Conservation (phyloP, 2,797 vertebrate genomes). For the Leucoraja ocellata region DNA sequence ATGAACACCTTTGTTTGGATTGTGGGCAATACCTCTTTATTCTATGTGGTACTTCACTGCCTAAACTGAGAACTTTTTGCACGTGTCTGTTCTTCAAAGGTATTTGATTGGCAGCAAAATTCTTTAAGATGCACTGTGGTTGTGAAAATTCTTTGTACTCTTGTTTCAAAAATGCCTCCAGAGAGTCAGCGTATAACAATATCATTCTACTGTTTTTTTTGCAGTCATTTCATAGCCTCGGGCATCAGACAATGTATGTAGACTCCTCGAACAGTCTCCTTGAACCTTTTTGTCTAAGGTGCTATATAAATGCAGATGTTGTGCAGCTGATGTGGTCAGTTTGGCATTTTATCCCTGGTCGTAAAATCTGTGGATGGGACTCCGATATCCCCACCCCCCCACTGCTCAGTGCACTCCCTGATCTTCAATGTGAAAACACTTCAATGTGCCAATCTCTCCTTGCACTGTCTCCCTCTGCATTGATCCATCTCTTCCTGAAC, state of each 20-base stretch:
- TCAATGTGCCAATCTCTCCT: neutral
- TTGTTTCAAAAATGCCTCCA: neutral
- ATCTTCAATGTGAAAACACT: neutral
- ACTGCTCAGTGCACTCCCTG: neutral
- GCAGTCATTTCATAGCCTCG: neutral
- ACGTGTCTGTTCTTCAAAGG: no score
- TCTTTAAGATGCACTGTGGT: neutral
- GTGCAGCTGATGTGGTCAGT: neutral
- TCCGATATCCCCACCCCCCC: neutral
- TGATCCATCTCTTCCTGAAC: neutral
- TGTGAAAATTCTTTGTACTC: neutral
- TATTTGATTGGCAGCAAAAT: neutral
- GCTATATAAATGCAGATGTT: neutral
- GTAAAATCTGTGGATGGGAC: neutral
- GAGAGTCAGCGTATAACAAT: neutral
- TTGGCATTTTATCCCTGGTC: neutral
- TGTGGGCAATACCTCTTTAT: neutral
- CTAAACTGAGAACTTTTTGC: neutral
- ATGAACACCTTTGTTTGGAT: neutral
- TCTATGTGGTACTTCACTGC: neutral
- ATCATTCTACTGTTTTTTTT: neutral
- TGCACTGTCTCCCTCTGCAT: neutral
- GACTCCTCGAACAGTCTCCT: neutral
- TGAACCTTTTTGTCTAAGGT: neutral
- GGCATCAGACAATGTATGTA: neutral